phyloP scores from a whole-genome alignment of 2,113 vertebrate genomes.

The Actinemys pallida region DNA sequence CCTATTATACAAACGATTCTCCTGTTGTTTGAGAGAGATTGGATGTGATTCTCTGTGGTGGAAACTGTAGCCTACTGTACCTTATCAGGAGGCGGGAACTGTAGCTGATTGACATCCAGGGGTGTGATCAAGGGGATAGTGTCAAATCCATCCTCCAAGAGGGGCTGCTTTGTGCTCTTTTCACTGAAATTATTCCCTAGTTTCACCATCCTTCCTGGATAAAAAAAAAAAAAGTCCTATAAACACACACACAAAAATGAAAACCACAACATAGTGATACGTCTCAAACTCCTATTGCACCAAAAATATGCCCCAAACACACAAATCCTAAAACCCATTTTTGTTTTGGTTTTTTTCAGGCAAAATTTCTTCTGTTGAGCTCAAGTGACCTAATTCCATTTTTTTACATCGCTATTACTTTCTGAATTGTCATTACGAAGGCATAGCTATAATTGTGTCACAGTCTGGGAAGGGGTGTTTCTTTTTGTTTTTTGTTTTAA shows the following conservation, averaged over 20 bases:
- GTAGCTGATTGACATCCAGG: constrained; percentile 94
- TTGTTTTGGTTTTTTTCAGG: background rate
- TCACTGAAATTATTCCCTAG: constrained; percentile 94
- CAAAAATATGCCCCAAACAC: background rate
- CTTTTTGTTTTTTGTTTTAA: too few species aligned
- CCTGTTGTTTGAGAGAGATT: constrained; percentile 70
- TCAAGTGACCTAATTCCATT: background rate
- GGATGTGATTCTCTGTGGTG: constrained; percentile 62
- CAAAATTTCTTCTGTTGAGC: background rate
- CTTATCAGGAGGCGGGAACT: constrained; percentile 94
- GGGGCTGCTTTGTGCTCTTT: constrained; percentile 88
- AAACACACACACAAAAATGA: background rate
- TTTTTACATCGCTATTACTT: background rate
- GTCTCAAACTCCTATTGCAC: background rate
- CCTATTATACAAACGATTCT: constrained; percentile 27
- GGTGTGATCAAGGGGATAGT: constrained; percentile 96
- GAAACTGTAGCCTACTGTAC: constrained; percentile 76
- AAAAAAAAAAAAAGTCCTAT: constrained; percentile 44
- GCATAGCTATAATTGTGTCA: too few species aligned
- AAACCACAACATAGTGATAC: background rate
- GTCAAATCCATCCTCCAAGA: constrained; percentile 94
- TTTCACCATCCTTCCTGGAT: constrained; percentile 88
- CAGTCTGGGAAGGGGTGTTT: background rate
- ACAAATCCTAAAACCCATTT: background rate
- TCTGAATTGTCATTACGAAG: background rate